A percentile compares a stretch with the other conserved stretches of the same genome.
phyloP scores from a whole-genome alignment of 2,888 invertebrate genomes.

The Coleophora deauratella region DNA sequence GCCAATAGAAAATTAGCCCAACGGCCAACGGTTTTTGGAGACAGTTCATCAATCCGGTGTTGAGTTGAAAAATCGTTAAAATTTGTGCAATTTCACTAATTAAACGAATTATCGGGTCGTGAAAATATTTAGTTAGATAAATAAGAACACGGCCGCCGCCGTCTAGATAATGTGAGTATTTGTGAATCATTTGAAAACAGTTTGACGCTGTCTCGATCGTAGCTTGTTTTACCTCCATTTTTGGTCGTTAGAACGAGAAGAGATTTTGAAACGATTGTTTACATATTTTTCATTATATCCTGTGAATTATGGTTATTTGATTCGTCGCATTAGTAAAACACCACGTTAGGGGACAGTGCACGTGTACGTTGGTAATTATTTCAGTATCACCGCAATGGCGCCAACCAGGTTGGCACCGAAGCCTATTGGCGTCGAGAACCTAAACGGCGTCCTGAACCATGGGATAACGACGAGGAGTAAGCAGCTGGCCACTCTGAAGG shows the following conservation, averaged over 20 bases:
- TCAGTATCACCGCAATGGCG: constrained; percentile 71
- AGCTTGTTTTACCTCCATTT: constrained; percentile 72
- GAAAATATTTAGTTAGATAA: constrained; percentile 29
- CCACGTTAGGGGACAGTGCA: constrained; percentile 20
- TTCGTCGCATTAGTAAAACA: too few relatives aligned
- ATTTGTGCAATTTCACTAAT: constrained; percentile 41
- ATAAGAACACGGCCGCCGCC: constrained; percentile 49
- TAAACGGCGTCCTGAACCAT: constrained; percentile 58
- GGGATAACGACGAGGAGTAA: constrained; percentile 78
- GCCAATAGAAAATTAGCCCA: constrained; percentile 51
- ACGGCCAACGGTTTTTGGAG: constrained; percentile 63
- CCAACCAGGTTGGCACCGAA: constrained; percentile 75
- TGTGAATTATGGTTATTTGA: constrained; percentile 9
- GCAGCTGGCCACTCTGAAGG: constrained; percentile 65
- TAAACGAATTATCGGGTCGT: constrained; percentile 29
- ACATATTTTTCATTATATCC: constrained; percentile 22
- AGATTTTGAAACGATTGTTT: constrained; percentile 46
- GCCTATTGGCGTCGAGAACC: constrained; percentile 61
- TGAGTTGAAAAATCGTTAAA: constrained; percentile 44
- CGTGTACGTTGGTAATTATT: constrained; percentile 41
- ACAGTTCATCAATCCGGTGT: constrained; percentile 50
- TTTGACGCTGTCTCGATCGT: constrained; percentile 49
- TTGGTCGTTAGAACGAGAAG: constrained; percentile 53
- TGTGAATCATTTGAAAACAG: constrained; percentile 27
- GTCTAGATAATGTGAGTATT: constrained; percentile 48